Evolutionary conservation across 2,113 vertebrate species (phyloP), one percentile per base, ranked within the genome.

Genomic region (Nasalis larvatus): DNA sequence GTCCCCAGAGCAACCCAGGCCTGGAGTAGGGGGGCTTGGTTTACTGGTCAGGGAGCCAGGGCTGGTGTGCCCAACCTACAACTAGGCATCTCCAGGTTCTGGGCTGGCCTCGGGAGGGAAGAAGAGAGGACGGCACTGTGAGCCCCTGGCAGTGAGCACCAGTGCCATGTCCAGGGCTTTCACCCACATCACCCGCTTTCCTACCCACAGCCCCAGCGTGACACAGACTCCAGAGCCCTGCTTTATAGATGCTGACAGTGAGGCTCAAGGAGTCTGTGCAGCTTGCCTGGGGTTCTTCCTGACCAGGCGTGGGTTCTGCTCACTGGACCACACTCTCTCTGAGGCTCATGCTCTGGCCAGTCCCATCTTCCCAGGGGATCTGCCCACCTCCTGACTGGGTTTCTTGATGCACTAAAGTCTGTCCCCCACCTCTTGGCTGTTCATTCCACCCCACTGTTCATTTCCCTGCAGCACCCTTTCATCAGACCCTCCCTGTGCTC

Each of bases 181-280:
- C 40, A 7, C 2, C 4, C 32, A 16, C 0, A 0, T 35, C 20
- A 42, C 12, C 45, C 3, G 32, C 21, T 47, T 25, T 9, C 30
- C 85, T 21, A 27, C 71, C 7, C 80, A 49, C 30, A 73, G 86
- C 66, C 68, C 66, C 68, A 4, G 83, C 9, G 68, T 9, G 68
- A 23, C 1, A 1, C 2, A 23, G 45, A 35, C 5, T 9, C 10
- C 0, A 4, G 20, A 13, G 23, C 42, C 76, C 32, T 4, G 0
- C 37, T 71, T n/a, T 21, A 42, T 17, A 4, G 77, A 54, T 2
- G 45, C 2, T 8, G 89, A 82, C 4, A 4, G 32, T 1, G 49
- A 56, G 77, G 63, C 68, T 74, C 69, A n/a, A 76, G n/a, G 74
- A 27, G 30, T 45, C 6, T 1, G 0, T 0, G 0, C 66, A 37